phyloP scores from a whole-genome alignment of 2,113 vertebrate species.

The Lota lota region DNA sequence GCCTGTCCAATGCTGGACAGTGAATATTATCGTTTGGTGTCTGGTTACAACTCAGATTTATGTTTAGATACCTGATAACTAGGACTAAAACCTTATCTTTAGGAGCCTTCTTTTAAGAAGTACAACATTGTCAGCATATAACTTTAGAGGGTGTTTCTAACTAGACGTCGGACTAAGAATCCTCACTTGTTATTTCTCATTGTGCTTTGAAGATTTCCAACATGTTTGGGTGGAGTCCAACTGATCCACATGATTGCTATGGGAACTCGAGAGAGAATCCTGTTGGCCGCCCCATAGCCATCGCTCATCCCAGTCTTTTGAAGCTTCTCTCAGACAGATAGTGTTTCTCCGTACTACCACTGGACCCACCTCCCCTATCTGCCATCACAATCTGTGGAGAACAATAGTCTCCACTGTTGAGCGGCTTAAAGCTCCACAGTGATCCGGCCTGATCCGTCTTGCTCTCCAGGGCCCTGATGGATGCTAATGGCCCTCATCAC shows the following conservation, averaged over 20 bases:
- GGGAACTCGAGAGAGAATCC: neutral
- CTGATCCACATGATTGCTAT: neutral
- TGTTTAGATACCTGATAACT: no score
- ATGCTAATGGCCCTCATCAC: slow-evolving; percentile 62
- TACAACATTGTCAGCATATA: no score
- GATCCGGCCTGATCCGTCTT: slow-evolving; percentile 23
- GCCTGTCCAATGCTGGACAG: no score
- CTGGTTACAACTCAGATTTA: no score
- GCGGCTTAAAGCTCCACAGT: slow-evolving; percentile 41
- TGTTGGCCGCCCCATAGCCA: neutral
- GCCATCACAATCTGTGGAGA: slow-evolving; percentile 34
- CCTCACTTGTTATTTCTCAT: no score
- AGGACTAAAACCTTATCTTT: no score
- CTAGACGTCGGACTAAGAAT: no score
- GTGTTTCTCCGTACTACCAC: slow-evolving; percentile 51
- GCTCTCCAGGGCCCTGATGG: slow-evolving; percentile 45
- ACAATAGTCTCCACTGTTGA: slow-evolving; percentile 67
- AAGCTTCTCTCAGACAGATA: slow-evolving; percentile 60
- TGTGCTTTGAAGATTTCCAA: no score
- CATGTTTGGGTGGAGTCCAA: no score
- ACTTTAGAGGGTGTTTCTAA: no score
- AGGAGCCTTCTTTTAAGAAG: no score
- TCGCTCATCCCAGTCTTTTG: slow-evolving; percentile 35
- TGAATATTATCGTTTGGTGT: no score
- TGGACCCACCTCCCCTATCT: slow-evolving; percentile 37